A percentile compares a stretch with the other conserved stretches of the same genome.
Conservation (phyloP, 2,113 vertebrate genomes). For the Naja naja region DNA sequence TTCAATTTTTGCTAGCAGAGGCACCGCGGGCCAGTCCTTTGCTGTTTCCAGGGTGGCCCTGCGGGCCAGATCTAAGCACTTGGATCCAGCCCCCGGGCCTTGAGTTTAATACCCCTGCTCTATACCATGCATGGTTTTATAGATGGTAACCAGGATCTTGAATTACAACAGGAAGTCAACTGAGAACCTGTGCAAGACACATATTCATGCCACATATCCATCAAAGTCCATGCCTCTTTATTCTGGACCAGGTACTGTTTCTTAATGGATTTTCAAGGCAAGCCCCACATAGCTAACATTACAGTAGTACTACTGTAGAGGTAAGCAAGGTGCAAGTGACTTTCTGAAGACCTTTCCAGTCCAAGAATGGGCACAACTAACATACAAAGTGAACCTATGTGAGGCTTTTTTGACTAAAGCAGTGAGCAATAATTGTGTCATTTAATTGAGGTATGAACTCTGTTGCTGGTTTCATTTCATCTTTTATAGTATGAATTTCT, state of each 20-base stretch:
- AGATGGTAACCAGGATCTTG: not conserved
- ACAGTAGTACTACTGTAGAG: not conserved
- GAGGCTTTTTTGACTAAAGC: not conserved
- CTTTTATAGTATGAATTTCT: not conserved
- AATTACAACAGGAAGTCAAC: not conserved
- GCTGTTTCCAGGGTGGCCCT: no score
- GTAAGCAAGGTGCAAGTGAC: not conserved
- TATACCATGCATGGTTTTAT: not conserved
- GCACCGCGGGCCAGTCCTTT: no score
- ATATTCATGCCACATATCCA: not conserved
- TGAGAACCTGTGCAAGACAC: not conserved
- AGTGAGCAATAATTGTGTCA: not conserved
- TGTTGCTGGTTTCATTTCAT: not conserved
- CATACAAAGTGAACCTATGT: not conserved
- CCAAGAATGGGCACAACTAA: not conserved
- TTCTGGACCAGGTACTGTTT: not conserved
- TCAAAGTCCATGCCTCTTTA: not conserved
- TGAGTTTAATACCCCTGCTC: no score
- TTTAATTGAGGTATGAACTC: not conserved
- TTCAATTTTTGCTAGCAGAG: no score
- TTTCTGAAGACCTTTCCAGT: not conserved
- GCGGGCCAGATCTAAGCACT: no score
- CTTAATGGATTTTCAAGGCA: not conserved
- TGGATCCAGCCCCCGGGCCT: no score
- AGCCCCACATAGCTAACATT: not conserved